These are phyloP conservation scores for Barypeithes pellucidus DNA, from an alignment of 2,888 invertebrate species.

Conservation along the genomic window DNA sequence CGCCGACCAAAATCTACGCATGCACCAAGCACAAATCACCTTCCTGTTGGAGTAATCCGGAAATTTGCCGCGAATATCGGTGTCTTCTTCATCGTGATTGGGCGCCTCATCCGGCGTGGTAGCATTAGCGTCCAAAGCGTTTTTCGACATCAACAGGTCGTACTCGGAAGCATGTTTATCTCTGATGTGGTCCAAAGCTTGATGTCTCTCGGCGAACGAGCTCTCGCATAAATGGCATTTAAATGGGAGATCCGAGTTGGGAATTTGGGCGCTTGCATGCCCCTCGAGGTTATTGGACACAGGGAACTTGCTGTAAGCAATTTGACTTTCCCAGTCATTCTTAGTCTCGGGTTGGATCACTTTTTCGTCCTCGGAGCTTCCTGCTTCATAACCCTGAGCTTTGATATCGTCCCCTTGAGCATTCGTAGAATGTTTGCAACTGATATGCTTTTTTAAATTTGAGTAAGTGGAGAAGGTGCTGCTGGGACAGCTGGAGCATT, in stretches of 20 bases:
- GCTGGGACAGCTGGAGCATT: conserved; percentile 86
- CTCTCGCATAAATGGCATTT: conserved; percentile 95
- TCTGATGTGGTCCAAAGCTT: conserved; percentile 88
- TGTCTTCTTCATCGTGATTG: conserved; percentile 78
- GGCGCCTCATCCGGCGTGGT: conserved; percentile 69
- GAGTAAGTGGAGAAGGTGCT: conserved; percentile 87
- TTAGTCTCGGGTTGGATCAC: conserved; percentile 62
- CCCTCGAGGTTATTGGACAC: conserved; percentile 39
- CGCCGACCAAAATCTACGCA: conserved; percentile 95
- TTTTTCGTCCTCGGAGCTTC: conserved; percentile 70
- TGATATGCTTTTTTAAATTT: conserved; percentile 85
- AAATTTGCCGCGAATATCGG: conserved; percentile 84
- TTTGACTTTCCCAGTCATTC: conserved; percentile 62
- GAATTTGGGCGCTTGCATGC: conserved; percentile 53
- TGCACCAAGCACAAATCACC: conserved; percentile 93
- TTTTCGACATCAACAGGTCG: conserved; percentile 86
- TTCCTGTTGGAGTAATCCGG: conserved; percentile 91
- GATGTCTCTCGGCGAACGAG: conserved; percentile 85
- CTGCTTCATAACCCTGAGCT: conserved; percentile 70
- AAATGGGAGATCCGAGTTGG: conserved; percentile 82
- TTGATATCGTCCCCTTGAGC: conserved; percentile 69
- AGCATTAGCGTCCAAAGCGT: conserved; percentile 80
- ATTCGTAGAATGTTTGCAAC: conserved; percentile 77
- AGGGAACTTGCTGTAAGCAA: conserved; percentile 60
- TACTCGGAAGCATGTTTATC: conserved; percentile 85